Evolutionary conservation across 2,888 invertebrate genomes (phyloP), one percentile per base, ranked within the genome.

Genomic region (Acrobasis repandana): DNA sequence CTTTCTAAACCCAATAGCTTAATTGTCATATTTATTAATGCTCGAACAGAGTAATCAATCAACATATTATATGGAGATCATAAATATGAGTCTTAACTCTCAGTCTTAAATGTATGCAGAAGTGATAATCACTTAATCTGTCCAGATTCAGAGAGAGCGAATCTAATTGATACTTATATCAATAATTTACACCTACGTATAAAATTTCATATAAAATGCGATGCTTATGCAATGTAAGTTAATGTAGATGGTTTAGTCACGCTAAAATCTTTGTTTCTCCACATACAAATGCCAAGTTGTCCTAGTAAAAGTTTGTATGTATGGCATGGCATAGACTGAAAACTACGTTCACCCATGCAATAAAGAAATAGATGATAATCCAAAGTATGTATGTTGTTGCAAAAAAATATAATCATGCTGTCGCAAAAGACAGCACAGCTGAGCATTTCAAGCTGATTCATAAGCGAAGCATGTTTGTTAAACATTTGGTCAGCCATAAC

Each of bases 1-100:
- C 77, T 78, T 78, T 77, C 77, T 77, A 78, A 69, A 64, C 62
- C 64, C 61, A 50, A 61, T 56, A 66, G 65, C 67, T 61, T 65
- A 64, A 65, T 64, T 62, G 61, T 64, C 62, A 54, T 54, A 63
- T 60, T 33, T 65, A 64, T 64, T 61, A 62, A 58, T 64, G 50
- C 47, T 50, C 54, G 59, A 61, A 47, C 48, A 52, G 50, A 49
- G 50, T 58, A 50, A 51, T 48, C 56, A 48, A 63, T 58, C 62
- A 62, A 62, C 61, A 62, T 58, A 36, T 61, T 61, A 60, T 59
- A 60, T 36, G 52, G 38, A 20, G 11, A 56, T 9, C 36, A 49
- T 58, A 54, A 60, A 63, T 60, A 62, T 65, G 51, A 38, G 36
- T 34, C 11, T 8, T 3, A 33, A 50, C 28, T 28, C 6, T 65